Conservation (phyloP, 2,888 invertebrate genomes). For the Drosophila fulvimacula region DNA sequence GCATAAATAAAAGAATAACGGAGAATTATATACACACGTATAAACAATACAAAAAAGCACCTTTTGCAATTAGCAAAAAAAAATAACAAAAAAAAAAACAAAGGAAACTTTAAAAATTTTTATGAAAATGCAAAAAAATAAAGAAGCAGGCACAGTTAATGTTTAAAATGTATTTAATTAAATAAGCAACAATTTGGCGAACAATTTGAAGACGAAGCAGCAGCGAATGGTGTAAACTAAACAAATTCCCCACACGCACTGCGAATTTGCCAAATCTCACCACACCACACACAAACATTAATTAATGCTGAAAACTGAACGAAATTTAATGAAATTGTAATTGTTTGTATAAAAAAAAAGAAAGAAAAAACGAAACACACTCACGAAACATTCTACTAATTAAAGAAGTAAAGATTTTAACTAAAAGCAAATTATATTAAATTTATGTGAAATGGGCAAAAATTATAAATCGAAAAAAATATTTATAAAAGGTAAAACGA, state of each 20-base stretch:
- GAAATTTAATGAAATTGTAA: conserved; percentile 38
- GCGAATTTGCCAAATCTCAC: conserved; percentile 21
- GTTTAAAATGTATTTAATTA: conserved; percentile 36
- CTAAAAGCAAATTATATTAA: conserved; percentile 55
- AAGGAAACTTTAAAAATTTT: conserved; percentile 21
- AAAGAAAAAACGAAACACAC: conserved; percentile 26
- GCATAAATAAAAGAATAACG: conserved; percentile 15
- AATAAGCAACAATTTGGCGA: conserved; percentile 22
- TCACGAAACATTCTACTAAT: conserved; percentile 66
- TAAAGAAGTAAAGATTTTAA: conserved; percentile 65
- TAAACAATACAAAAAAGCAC: conserved; percentile 8
- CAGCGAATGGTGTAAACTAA: not conserved
- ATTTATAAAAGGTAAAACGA: conserved; percentile 14
- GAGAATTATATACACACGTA: conserved; percentile 15
- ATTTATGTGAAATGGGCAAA: conserved; percentile 37
- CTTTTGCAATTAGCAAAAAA: conserved; percentile 27
- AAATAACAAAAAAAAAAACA: conserved; percentile 3
- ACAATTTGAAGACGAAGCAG: not conserved
- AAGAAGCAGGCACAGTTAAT: conserved; percentile 38
- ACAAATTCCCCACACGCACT: conserved; percentile 5
- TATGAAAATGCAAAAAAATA: conserved; percentile 14
- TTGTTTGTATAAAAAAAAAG: conserved; percentile 57
- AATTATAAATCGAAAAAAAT: conserved; percentile 12
- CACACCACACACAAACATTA: conserved; percentile 24
- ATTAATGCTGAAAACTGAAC: conserved; percentile 28